Conservation (phyloP, 2,113 vertebrate species). For the Mus spicilegus region DNA sequence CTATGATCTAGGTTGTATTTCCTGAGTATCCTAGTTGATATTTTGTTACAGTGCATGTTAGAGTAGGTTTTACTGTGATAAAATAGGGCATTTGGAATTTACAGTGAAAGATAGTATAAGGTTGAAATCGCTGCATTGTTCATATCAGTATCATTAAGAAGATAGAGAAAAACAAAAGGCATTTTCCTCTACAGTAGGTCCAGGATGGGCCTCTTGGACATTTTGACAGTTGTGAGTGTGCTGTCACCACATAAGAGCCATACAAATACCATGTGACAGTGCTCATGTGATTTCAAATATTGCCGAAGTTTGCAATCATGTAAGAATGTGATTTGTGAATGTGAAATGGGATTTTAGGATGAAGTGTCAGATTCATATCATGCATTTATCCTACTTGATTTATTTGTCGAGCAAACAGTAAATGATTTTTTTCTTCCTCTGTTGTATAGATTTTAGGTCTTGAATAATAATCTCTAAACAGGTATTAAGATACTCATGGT, state of each 20-base stretch:
- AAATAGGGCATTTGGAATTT: slow-evolving; percentile 34
- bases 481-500: slow-evolving; percentile 56
- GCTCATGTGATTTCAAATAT: slow-evolving; percentile 28
- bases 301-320: neutral
- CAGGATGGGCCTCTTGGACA: neutral
- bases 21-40: neutral
- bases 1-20: neutral
- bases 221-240: slow-evolving; percentile 38
- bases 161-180: neutral
- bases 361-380: slow-evolving; percentile 51
- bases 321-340: neutral
- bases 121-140: neutral
- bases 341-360: slow-evolving; percentile 51
- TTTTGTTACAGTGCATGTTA: neutral
- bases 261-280: neutral
- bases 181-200: neutral
- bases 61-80: neutral
- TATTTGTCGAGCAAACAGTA: slow-evolving; percentile 46
- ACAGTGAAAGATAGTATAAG: neutral
- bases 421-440: slow-evolving; percentile 38
- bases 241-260: neutral
- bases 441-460: slow-evolving; percentile 35
- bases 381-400: neutral
- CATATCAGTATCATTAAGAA: neutral
- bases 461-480: slow-evolving; percentile 50